Base-by-base conservation (phyloP, 2,888 invertebrate genomes). In the Erynnis tages region DNA sequence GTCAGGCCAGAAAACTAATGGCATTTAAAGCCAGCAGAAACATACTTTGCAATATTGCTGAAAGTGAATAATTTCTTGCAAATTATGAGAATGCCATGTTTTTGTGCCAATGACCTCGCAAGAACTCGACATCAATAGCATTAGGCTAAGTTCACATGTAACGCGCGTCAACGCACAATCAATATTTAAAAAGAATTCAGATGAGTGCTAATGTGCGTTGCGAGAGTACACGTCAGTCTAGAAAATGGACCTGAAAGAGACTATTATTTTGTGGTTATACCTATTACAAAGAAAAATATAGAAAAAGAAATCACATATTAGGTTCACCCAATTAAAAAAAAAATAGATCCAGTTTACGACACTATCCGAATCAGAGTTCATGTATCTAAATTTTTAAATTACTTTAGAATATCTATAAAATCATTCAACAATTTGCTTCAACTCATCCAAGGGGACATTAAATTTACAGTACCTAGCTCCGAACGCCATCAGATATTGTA, bases 301-400 rank as follows among this genome's bases (percentile, higher is more conserved):
- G 52, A 25, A 55, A n/a, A n/a, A n/a, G 53, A 53, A 49, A 43
- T 48, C 6, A 55, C 37, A 37, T 44, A 44, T 35, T 44, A 16
- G 44, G 27, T 38, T 52, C 37, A 35, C 27, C 44, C 43, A 52
- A 53, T 53, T 45, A n/a, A n/a, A n/a, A 46, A 40, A 21, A 45
- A 53, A 46, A 53, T 40, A 38, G 46, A 53, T 40, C 40, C 40
- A 46, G 45, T 53, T 53, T 53, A 37, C 53, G 37, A 45, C 38
- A 45, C n/a, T 53, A 45, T 45, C 53, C 45, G 30, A 53, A 32
- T 32, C 32, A 32, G 45, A 41, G 38, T 37, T 13, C 29, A 40
- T 53, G n/a, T 41, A 37, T 37, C 27, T 37, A 41, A 49, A 49
- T 40, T 41, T 34, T 16, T 49, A 41, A 53, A 52, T 29, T n/a